Base-by-base conservation (phyloP, 1,140 invertebrate genomes). In the Bombyx mandarina region DNA sequence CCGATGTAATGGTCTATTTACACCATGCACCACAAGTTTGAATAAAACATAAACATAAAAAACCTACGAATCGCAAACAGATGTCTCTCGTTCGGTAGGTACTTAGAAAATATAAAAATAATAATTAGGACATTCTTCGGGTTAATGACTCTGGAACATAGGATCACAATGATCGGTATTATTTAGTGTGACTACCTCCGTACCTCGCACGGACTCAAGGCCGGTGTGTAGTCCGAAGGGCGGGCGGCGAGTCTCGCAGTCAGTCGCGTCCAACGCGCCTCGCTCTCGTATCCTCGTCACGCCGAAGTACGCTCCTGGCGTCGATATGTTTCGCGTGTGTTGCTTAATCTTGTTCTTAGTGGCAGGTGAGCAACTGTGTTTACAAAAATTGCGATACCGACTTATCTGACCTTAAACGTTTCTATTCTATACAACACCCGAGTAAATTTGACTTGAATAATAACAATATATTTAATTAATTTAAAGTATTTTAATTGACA, bases 201-300 rank as follows among this genome's bases (percentile, higher is more conserved):
- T 18, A 18, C 12, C 56, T 62, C 60, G 65, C 63, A 65, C 53
- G 64, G 64, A 61, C 51, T 69, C 66, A 81, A 73, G 72, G 69
- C 65, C 74, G 76, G 73, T 77, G 71, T 66, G 60, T 63, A 58
- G 63, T 60, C 49, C 62, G 67, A 71, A 76, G 73, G 70, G 71
- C 72, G 68, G 73, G 75, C 76, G 76, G 69, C 45, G 60, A 60
- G 6, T 58, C 47, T 57, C 47, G 44, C 62, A 66, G 65, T 69
- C 67, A 66, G 67, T 66, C 66, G 66, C 52, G 46, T 55, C 47
- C 47, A 51, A 56, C 62, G 65, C 62, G 56, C 63, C 63, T 57
- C 56, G 55, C 64, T 58, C 65, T 60, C 62, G 61, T 50, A 22
- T 42, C 9, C 62, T 12, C 50, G 51, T 43, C 7, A 6, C 45